A percentile compares a stretch with the other conserved stretches of the same genome.
These are phyloP conservation scores for Peromyscus leucopus DNA, from an alignment of 2,113 vertebrate species.

Conservation along the genomic window DNA sequence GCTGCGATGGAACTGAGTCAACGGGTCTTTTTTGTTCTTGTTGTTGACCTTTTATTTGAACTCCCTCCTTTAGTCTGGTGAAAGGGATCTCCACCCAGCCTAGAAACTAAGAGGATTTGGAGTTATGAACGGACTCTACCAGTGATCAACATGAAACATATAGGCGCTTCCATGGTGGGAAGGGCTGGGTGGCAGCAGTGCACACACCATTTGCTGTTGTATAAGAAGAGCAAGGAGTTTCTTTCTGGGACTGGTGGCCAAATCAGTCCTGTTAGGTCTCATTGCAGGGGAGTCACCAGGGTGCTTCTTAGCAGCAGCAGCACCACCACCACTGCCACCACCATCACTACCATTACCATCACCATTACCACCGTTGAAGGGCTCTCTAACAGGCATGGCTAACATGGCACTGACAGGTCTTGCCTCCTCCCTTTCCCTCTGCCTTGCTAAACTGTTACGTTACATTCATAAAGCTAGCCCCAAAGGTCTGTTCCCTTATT, in stretches of 20 bases:
- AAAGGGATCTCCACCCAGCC: not conserved
- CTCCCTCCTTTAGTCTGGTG: not conserved
- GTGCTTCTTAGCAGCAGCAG: not conserved
- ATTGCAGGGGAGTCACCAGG: not conserved
- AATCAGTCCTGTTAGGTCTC: rapidly evolving
- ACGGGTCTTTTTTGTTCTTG: not conserved
- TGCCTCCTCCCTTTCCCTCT: not conserved
- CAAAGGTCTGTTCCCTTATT: not conserved
- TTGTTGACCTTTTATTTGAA: not conserved
- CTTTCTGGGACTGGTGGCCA: not conserved
- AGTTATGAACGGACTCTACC: rapidly evolving
- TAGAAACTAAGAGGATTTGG: not conserved
- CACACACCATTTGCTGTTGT: too few species aligned
- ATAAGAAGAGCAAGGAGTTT: not conserved
- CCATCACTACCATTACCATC: not conserved
- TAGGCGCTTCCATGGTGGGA: not conserved
- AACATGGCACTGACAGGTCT: not conserved
- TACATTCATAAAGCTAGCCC: not conserved
- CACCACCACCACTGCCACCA: not conserved
- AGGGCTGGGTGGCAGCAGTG: not conserved
- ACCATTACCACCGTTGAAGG: not conserved
- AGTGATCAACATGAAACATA: not conserved
- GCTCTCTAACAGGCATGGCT: not conserved
- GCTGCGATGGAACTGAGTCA: not conserved
- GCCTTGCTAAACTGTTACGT: not conserved